Conservation (phyloP, 2,797 vertebrate species). For the Vespertilio murinus region DNA sequence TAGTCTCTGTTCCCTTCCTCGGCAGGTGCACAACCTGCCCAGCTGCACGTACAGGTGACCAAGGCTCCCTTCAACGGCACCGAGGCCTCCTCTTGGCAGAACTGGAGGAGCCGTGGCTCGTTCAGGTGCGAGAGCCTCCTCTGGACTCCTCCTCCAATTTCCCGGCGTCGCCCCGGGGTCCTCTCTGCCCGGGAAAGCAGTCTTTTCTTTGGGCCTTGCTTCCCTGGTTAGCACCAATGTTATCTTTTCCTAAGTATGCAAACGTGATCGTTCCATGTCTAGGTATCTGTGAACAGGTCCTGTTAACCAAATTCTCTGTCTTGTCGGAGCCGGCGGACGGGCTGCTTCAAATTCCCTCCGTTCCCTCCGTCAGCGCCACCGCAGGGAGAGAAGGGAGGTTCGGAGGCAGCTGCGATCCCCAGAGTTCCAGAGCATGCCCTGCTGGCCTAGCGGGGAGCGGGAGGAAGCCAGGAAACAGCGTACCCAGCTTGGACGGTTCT, state of each 20-base stretch:
- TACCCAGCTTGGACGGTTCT: not conserved
- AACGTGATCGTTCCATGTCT: conserved; percentile 28
- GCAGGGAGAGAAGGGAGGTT: conserved; percentile 40
- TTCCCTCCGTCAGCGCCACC: conserved; percentile 33
- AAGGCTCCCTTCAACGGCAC: not conserved
- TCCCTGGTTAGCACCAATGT: conserved; percentile 74
- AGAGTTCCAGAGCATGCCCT: conserved; percentile 8
- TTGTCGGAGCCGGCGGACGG: not conserved
- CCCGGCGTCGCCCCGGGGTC: not conserved
- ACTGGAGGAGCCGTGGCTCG: not conserved
- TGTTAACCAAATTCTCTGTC: not conserved
- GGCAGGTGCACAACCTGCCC: not conserved
- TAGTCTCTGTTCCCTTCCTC: not conserved
- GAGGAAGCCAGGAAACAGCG: conserved; percentile 42
- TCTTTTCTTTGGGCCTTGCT: conserved; percentile 30
- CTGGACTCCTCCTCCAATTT: not conserved
- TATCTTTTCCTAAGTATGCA: conserved; percentile 49
- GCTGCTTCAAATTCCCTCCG: conserved; percentile 43
- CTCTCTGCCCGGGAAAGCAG: conserved; percentile 23
- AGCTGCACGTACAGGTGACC: not conserved
- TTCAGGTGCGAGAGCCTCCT: not conserved
- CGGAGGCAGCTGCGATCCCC: conserved; percentile 35
- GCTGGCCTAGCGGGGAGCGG: conserved; percentile 13
- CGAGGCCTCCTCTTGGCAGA: not conserved
- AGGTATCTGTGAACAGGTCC: conserved; percentile 29